Evolutionary conservation across 2,113 vertebrate species (phyloP).

Genomic region (Aythya baeri): DNA sequence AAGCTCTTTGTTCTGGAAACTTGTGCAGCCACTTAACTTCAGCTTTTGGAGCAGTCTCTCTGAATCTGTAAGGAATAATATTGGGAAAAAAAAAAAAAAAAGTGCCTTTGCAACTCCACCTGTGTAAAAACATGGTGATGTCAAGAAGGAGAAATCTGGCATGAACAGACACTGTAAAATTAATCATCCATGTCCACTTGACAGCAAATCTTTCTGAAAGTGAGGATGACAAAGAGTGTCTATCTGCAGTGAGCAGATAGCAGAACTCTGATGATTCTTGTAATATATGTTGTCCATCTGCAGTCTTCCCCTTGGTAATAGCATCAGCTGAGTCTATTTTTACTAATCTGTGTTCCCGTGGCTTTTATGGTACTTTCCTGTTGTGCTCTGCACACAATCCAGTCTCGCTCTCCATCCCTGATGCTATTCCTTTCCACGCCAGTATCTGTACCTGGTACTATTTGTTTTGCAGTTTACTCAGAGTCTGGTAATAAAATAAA

Average conservation of each 20-base stretch:
- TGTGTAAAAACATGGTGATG: not conserved
- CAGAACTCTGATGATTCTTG: accelerated
- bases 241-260: not conserved
- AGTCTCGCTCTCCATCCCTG: not conserved
- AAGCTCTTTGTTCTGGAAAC: not conserved
- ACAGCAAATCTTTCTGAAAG: not conserved
- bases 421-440: not conserved
- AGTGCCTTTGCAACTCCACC: not conserved
- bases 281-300: not conserved
- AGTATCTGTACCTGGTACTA: not conserved
- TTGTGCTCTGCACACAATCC: not conserved
- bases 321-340: not conserved
- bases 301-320: not conserved
- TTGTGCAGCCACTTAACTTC: not conserved
- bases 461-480: not conserved
- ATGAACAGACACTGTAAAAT: not conserved
- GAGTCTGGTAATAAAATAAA: not conserved
- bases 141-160: not conserved
- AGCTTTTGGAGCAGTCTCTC: not conserved
- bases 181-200: not conserved
- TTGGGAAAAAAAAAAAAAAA: not conserved
- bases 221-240: not conserved
- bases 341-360: not conserved
- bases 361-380: not conserved
- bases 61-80: not conserved